phyloP scores from a whole-genome alignment of 2,888 invertebrate species.

The Lepetodrilus schrolli region DNA sequence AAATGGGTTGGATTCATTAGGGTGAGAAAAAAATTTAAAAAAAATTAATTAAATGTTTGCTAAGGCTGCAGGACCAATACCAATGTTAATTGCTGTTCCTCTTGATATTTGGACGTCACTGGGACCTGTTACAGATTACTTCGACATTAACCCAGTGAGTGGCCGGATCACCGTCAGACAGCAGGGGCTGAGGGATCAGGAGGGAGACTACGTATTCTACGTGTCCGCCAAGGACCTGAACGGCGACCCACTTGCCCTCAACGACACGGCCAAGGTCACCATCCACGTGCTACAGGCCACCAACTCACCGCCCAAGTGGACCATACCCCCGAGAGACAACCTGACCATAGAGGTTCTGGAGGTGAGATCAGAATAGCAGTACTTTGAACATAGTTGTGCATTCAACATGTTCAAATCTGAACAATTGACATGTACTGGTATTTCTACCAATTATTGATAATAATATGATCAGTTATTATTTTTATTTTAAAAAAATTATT shows the following conservation, averaged over 20 bases:
- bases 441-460: no score
- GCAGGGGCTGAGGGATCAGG: constrained; percentile 82
- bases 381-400: no score
- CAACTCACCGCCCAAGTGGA: constrained; percentile 86
- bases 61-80: no score
- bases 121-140: constrained; percentile 81
- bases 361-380: no score
- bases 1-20: neutral
- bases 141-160: constrained; percentile 83
- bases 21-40: neutral
- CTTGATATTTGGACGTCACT: no score
- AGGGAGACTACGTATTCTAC: constrained; percentile 79
- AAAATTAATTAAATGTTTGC: no score
- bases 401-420: no score
- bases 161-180: constrained; percentile 90
- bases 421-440: no score
- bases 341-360: constrained; percentile 88
- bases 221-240: constrained; percentile 87
- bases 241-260: constrained; percentile 74
- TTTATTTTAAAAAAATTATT: no score
- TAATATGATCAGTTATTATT: no score
- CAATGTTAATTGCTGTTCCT: no score
- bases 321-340: constrained; percentile 85
- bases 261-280: constrained; percentile 80
- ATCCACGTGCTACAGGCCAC: constrained; percentile 76